Evolutionary conservation across 2,797 vertebrate genomes (phyloP).

Genomic region (Emys orbicularis): DNA sequence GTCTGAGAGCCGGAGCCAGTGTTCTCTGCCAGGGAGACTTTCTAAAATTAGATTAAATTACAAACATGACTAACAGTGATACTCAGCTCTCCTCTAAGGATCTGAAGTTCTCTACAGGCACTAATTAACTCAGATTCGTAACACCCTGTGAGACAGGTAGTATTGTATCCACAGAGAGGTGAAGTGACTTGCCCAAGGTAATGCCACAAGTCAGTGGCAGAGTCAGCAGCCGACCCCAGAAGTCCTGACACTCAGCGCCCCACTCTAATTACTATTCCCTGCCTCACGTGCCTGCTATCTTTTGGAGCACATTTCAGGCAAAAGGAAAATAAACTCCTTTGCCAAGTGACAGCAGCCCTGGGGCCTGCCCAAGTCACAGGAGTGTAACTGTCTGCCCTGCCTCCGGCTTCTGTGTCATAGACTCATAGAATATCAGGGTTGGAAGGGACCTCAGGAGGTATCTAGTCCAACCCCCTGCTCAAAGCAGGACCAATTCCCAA

Average conservation of each 20-base stretch:
- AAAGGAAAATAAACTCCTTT: background rate
- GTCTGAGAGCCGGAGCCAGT: background rate
- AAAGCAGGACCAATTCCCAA: no score
- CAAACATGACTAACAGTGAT: conserved; percentile 7
- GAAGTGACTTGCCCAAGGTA: fast-evolving
- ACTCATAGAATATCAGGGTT: no score
- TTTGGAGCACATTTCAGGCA: background rate
- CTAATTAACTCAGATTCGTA: conserved; percentile 26
- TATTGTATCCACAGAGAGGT: background rate
- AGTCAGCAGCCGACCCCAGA: fast-evolving
- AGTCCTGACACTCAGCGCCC: background rate
- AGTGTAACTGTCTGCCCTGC: fast-evolving
- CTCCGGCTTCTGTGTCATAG: fast-evolving
- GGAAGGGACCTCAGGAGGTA: no score
- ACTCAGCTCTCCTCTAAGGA: conserved; percentile 23
- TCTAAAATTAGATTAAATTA: conserved; percentile 12
- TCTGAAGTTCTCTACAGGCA: background rate
- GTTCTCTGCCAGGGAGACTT: background rate
- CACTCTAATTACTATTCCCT: background rate
- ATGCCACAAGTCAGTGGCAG: fast-evolving
- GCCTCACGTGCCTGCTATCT: background rate
- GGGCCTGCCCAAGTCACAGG: background rate
- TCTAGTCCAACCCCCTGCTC: no score
- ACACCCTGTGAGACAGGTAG: background rate
- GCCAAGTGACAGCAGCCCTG: background rate